Base-by-base conservation (phyloP, 2,888 invertebrate genomes). In the Plagiodera versicolora region DNA sequence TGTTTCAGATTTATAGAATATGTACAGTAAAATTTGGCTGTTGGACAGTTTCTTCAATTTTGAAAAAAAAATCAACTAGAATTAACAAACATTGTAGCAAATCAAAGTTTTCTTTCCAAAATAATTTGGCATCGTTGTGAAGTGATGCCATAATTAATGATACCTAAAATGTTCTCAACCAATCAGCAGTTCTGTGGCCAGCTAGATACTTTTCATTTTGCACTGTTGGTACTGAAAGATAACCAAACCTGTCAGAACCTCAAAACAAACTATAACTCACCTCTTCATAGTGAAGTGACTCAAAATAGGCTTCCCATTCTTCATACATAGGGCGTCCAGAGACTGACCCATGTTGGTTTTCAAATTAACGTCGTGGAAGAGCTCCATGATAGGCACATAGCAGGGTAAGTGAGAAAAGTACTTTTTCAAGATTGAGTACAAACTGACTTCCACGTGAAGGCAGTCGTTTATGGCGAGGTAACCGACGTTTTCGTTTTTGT, bases 391-490 rank as follows among this genome's bases (percentile, higher is more conserved):
- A 56, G 89, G 85, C 16, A 87, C 78, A 78, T 97, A 98, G 74
- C 89, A 92, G 0, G 89, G 85, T 71, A 90, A 87, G 63, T 85
- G 81, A 44, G 85, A 82, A 77, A 96, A 93, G 80, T 95, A 86
- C 70, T 87, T 87, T 75, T 87, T 88, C 2, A 97, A 81, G n/a
- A 96, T 83, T 9, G 87, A 84, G 78, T 89, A 96, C 74, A 94
- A 84, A 17, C 89, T 87, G 39, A 87, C 85, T 74, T 95, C 91
- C 54, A 99, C 78, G 69, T 95, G 84, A 1, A 92, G 76, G 0
- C 89, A 88, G 77, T 99, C 98, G 79, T 96, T 98, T 60, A 95
- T 84, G 0, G 94, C 96, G 1, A 81, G 82, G 6, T 89, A 74
- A 0, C 91, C 92, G 10, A 92, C 87, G 58, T 86, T 86, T 0